Evolutionary conservation across 2,113 vertebrate species (phyloP), one percentile per base, ranked within the genome.

Genomic region (Prietella phreatophila): DNA sequence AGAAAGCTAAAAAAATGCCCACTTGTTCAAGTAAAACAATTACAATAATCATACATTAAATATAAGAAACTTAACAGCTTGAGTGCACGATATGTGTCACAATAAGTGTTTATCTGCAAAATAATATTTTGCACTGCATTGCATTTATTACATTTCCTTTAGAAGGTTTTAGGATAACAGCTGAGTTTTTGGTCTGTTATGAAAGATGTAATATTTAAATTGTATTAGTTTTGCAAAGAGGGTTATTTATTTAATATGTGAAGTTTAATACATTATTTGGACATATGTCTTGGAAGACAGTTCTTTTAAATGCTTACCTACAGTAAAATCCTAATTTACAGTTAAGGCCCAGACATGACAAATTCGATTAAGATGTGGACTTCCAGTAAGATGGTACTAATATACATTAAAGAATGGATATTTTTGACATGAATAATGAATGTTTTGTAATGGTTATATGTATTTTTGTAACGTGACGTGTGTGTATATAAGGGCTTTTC

Each of bases 1-100:
- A 92, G 93, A 76, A 95, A 94, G 93, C 91, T 89, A 75, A 95
- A 95, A 94, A 94, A 95, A 94, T 89, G 92, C 92, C 87, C 93
- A 95, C 86, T 92, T 93, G 73, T 88, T 92, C 86, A 95, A 96
- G 90, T 95, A 94, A 94, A 71, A 55, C 14, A 5, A 33, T 78
- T 42, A 83, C 60, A 78, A 22, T 50, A 50, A 56, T n/a, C 58
- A 71, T 71, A 20, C n/a, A 82, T 87, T 39, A 33, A 58, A 73
- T 13, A 60, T 73, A 10, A 42, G 25, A 53, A 86, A 53, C 19
- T n/a, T 7, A n/a, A 22, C 47, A 75, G 33, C 60, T 50, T 22
- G 30, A 63, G 42, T 63, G 61, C 50, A 88, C 61, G 85, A 91
- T 55, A 65, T 39, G 19, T 76, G 56, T 82, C 80, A 25, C 30